Percentiles rank a stretch among this genome's conserved stretches.
Conservation (phyloP, 2,888 invertebrate genomes). For the Sinodicranocentrus sp. region DNA sequence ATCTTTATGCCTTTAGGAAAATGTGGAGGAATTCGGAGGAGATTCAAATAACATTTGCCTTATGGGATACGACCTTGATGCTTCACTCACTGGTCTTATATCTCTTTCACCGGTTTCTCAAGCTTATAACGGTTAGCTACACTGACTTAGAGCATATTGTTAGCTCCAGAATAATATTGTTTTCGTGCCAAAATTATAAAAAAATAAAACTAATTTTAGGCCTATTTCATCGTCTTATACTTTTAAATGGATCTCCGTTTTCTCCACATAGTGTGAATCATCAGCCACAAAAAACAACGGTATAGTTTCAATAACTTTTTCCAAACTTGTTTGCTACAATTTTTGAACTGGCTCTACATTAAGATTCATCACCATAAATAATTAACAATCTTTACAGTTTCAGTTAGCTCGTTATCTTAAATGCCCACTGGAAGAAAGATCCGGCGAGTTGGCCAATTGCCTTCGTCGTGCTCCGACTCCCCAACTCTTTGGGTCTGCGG, state of each 20-base stretch:
- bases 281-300: slow-evolving; percentile 74
- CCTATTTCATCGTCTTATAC: slow-evolving; percentile 74
- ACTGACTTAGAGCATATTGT: too few species aligned
- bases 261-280: slow-evolving; percentile 74
- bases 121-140: slow-evolving; percentile 73
- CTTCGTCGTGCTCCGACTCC: slow-evolving; percentile 67
- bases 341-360: too few species aligned
- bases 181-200: not conserved
- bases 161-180: not conserved
- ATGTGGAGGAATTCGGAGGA: slow-evolving; percentile 75
- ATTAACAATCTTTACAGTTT: slow-evolving; percentile 63
- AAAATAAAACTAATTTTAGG: too few species aligned
- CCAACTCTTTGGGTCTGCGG: slow-evolving; percentile 70
- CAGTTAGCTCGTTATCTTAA: slow-evolving; percentile 72
- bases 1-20: slow-evolving; percentile 68
- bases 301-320: slow-evolving; percentile 52
- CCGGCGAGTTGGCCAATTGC: slow-evolving; percentile 71
- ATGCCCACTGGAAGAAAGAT: slow-evolving; percentile 71
- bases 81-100: slow-evolving; percentile 72
- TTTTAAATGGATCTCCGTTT: slow-evolving; percentile 76
- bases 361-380: too few species aligned
- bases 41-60: slow-evolving; percentile 71
- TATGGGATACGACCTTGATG: slow-evolving; percentile 75
- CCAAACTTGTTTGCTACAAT: too few species aligned
- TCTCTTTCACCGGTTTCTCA: slow-evolving; percentile 74